Evolutionary conservation across 30 jellyfish, hydroid and myxozoan species (phyloP).

Genomic region (Chrysaora quinquecirrha): DNA sequence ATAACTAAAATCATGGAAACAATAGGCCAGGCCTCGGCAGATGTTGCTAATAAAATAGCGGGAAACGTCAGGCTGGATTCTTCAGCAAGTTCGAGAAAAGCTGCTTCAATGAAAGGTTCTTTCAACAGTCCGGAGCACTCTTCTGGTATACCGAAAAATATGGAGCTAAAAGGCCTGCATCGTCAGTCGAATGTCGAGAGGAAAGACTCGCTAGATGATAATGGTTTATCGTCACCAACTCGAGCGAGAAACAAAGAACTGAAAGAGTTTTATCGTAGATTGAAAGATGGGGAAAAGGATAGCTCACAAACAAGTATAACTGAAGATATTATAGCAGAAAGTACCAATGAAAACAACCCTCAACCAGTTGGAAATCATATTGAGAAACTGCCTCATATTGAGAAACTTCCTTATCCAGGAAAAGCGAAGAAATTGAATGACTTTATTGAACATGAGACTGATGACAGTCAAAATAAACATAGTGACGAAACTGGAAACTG

Average conservation of each 20-base stretch:
- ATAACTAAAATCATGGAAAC: constrained; percentile 82
- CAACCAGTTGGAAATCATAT: constrained; percentile 31
- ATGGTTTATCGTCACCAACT: constrained; percentile 28
- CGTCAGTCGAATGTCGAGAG: constrained; percentile 52
- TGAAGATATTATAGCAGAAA: background rate
- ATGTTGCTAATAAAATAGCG: constrained; percentile 84
- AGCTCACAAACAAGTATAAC: background rate
- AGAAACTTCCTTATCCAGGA: constrained; percentile 63
- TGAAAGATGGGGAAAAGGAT: constrained; percentile 51
- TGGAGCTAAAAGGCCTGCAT: constrained; percentile 29
- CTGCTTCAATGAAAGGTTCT: background rate
- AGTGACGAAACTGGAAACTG: background rate
- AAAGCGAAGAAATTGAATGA: constrained; percentile 69
- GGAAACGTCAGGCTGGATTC: constrained; percentile 64
- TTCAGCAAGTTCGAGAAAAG: constrained; percentile 21
- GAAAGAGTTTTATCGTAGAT: constrained; percentile 58
- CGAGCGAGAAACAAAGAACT: constrained; percentile 40
- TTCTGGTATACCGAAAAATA: constrained; percentile 5
- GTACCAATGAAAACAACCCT: background rate
- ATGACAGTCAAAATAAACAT: background rate
- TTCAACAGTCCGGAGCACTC: background rate
- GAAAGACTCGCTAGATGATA: constrained; percentile 7
- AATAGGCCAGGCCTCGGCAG: constrained; percentile 81
- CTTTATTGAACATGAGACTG: constrained; percentile 8
- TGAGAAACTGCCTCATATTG: constrained; percentile 56